Conservation (phyloP, 2,113 vertebrate species). For the Archilochus colubris region DNA sequence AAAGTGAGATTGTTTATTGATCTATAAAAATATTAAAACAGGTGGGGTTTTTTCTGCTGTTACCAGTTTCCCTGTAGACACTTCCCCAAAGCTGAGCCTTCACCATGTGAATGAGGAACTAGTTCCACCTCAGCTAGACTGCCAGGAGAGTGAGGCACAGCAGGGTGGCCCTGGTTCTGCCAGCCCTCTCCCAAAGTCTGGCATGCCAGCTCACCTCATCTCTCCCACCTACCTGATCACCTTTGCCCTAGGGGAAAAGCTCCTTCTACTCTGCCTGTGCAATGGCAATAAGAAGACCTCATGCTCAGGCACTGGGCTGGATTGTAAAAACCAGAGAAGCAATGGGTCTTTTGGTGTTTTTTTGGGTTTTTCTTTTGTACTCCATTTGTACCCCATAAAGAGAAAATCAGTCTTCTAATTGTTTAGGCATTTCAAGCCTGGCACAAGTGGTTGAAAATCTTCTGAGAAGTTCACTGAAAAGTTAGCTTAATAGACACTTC, state of each 20-base stretch:
- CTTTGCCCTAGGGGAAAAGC: not conserved
- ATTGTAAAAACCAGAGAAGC: not conserved
- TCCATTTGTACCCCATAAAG: not conserved
- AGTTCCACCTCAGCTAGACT: not conserved
- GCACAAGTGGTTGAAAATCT: slow-evolving; percentile 28
- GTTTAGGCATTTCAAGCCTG: not conserved
- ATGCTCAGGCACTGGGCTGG: not conserved
- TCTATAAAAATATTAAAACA: not conserved
- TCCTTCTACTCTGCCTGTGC: not conserved
- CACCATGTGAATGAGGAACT: not conserved
- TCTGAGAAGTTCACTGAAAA: slow-evolving; percentile 28
- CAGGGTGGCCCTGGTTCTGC: not conserved
- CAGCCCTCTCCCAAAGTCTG: fast-evolving
- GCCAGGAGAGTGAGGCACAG: not conserved
- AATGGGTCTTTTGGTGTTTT: too few relatives aligned
- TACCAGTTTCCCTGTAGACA: not conserved
- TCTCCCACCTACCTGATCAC: not conserved
- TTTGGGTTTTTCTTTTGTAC: not conserved
- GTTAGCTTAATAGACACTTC: slow-evolving; percentile 58
- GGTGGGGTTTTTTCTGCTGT: not conserved
- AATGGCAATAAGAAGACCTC: not conserved
- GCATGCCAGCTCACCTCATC: fast-evolving
- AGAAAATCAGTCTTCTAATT: not conserved
- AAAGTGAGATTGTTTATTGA: not conserved
- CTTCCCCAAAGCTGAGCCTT: not conserved